Evolutionary conservation across 2,113 vertebrate genomes (phyloP).

Genomic region (Fregetta grallaria): DNA sequence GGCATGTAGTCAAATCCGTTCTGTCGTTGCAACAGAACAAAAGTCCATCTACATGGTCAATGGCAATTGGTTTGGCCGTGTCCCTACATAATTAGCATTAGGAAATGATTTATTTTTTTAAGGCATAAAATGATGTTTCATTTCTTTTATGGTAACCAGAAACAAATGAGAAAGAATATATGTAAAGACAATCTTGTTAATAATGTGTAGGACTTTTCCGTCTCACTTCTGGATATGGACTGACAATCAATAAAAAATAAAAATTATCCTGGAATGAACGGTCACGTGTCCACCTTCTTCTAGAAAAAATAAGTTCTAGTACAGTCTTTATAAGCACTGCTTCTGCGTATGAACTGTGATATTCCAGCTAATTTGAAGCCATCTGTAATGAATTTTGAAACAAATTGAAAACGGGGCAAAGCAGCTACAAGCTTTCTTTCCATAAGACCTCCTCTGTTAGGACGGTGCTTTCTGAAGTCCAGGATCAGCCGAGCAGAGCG

Average conservation of each 20-base stretch:
- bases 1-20: background rate
- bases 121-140: background rate
- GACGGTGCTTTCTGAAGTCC: background rate
- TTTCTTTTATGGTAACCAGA: background rate
- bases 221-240: background rate
- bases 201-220: background rate
- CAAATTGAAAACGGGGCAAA: background rate
- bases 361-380: background rate
- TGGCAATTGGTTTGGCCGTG: background rate
- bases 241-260: background rate
- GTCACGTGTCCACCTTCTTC: background rate
- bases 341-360: background rate
- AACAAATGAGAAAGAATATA: background rate
- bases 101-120: background rate
- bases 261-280: background rate
- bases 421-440: background rate
- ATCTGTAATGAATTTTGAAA: background rate
- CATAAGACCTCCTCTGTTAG: background rate
- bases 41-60: background rate
- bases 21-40: background rate
- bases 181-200: background rate
- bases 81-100: background rate
- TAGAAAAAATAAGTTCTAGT: background rate
- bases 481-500: background rate
- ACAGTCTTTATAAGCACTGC: background rate